These are phyloP conservation scores for Epinotia brunnichana DNA, from an alignment of 2,888 invertebrate genomes.

Conservation along the genomic window DNA sequence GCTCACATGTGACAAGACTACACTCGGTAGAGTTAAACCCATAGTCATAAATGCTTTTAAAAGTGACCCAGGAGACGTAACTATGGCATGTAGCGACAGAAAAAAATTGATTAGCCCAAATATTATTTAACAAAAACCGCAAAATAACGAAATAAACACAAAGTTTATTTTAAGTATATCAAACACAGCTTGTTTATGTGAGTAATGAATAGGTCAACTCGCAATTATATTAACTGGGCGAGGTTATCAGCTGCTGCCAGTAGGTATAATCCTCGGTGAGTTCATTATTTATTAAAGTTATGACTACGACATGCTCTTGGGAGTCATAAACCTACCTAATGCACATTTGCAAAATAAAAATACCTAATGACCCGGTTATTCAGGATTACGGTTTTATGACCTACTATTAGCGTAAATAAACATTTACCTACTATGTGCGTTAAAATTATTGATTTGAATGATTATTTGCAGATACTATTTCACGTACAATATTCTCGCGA, in stretches of 20 bases:
- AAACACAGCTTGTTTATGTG: conserved; percentile 9
- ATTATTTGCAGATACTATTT: too few relatives aligned
- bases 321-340: not conserved
- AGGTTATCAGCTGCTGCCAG: conserved; percentile 24
- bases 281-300: conserved; percentile 3
- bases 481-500: not conserved
- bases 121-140: not conserved
- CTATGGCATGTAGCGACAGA: too few relatives aligned
- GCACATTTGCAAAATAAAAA: too few relatives aligned
- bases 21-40: too few relatives aligned
- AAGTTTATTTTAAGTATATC: conserved; percentile 2
- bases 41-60: too few relatives aligned
- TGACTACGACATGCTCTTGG: not conserved
- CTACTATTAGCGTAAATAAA: not conserved
- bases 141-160: not conserved
- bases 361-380: not conserved
- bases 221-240: conserved; percentile 27
- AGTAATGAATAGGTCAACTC: conserved; percentile 31
- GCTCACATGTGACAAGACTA: too few relatives aligned
- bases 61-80: too few relatives aligned
- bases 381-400: not conserved
- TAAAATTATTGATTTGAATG: too few relatives aligned
- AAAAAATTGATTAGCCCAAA: not conserved
- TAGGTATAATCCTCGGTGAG: conserved; percentile 1
- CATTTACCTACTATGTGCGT: not conserved